Conservation (phyloP, 2,797 vertebrate genomes). For the Anolis apletophallus region DNA sequence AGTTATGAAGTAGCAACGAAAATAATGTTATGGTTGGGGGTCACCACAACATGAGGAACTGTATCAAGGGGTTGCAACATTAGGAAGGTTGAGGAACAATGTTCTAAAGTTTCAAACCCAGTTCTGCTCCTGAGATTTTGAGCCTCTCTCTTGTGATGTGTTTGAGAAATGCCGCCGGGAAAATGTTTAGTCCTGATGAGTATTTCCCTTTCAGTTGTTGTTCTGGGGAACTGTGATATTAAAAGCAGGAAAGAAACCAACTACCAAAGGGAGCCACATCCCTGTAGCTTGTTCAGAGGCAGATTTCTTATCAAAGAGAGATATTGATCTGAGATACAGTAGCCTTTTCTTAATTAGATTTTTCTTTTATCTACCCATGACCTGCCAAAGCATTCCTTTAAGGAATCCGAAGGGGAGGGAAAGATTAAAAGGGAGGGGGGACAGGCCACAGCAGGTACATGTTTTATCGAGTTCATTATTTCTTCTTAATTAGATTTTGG, state of each 20-base stretch:
- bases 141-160: neutral
- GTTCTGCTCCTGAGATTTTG: neutral
- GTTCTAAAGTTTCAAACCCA: slow-evolving; percentile 25
- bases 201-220: neutral
- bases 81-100: no score
- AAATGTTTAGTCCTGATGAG: neutral
- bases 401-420: neutral
- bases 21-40: no score
- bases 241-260: neutral
- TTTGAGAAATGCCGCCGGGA: neutral
- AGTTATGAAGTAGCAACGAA: no score
- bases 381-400: slow-evolving; percentile 2
- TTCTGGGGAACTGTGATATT: neutral
- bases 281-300: neutral
- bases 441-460: neutral
- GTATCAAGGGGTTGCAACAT: no score
- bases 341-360: slow-evolving; percentile 24
- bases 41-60: no score
- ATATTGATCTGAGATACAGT: slow-evolving; percentile 6
- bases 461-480: neutral
- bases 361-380: slow-evolving; percentile 34
- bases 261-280: neutral
- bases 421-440: neutral
- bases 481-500: slow-evolving; percentile 33
- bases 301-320: slow-evolving; percentile 20